Base-by-base conservation (phyloP, 2,888 invertebrate genomes). In the Girardia tigrina region DNA sequence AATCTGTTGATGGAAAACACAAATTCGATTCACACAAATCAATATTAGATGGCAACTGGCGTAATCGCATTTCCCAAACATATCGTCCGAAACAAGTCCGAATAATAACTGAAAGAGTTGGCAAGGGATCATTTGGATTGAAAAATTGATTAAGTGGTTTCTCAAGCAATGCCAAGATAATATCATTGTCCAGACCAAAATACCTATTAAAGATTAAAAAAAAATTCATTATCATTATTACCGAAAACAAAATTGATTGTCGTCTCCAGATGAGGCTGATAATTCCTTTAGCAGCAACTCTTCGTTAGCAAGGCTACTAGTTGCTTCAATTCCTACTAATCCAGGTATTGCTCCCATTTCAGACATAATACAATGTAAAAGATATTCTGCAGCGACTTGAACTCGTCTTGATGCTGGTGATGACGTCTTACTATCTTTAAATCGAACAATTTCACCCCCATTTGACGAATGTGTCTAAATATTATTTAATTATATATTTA, bases 361-460 rank as follows among this genome's bases (percentile, higher is more conserved):
- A 84, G 94, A 93, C 77, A 94, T 87, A 79, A 95, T 91, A 77
- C 90, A 88, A 79, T 92, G 91, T 4, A 97, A 87, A 42, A 97
- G 86, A 78, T 91, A 91, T 84, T 98, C 97, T 0, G 97, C 98
- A 0, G 97, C 94, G 85, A 98, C 97, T 77, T 94, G 88, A 0
- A 98, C 98, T 79, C 98, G 87, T 90, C 94, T 91, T 0, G 97
- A 97, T 0, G 93, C 95, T 0, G 98, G 95, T 82, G 94, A 95
- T 77, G 94, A 83, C 84, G 93, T 92, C 82, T 97, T 97, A 79
- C 94, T 92, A 79, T 93, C 92, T 83, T 95, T 95, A 88, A 75
- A 70, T 2, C 28, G 70, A 2, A 71, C 70, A n/a, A 27, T 69
- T 27, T 75, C 71, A 23, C 71, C 27, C n/a, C 71, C 28, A 56